Evolutionary conservation across 2,888 invertebrate genomes (phyloP).

Genomic region (Lampropteryx suffumata): DNA sequence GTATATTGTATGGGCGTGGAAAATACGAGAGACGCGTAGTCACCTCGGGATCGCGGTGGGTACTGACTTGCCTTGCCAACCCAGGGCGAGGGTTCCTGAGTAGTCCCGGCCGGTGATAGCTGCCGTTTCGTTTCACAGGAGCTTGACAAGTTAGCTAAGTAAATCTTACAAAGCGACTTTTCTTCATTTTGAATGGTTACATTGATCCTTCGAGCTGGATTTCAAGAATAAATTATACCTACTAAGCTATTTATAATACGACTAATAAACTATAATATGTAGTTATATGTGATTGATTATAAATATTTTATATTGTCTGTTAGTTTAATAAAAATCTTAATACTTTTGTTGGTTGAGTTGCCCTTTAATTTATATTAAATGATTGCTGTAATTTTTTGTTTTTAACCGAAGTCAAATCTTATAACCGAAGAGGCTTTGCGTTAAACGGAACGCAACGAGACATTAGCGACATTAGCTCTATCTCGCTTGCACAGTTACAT

Average conservation of each 20-base stretch:
- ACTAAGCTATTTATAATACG: too few species aligned
- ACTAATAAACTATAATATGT: too few species aligned
- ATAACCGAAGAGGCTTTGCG: conserved; percentile 29
- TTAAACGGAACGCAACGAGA: conserved; percentile 51
- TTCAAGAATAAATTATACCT: too few species aligned
- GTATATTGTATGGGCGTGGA: conserved; percentile 41
- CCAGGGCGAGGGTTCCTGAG: conserved; percentile 67
- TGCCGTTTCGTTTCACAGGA: conserved; percentile 62
- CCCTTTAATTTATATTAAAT: too few species aligned
- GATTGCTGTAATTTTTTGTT: too few species aligned
- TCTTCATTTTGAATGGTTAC: too few species aligned
- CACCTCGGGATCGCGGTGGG: conserved; percentile 56
- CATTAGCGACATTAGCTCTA: conserved; percentile 45
- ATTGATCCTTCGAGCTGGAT: too few species aligned
- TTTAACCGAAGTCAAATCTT: too few species aligned
- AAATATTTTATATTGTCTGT: too few species aligned
- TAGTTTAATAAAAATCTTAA: too few species aligned
- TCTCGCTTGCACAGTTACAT: conserved; percentile 55
- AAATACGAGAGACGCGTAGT: conserved; percentile 45
- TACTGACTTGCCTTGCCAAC: conserved; percentile 62
- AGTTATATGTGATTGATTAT: neutral
- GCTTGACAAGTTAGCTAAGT: conserved; percentile 24
- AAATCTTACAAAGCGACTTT: conserved; percentile 22
- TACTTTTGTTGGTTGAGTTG: too few species aligned
- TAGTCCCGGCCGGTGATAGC: conserved; percentile 67